Evolutionary conservation across 2,888 invertebrate species (phyloP).

Genomic region (Spodoptera exigua): DNA sequence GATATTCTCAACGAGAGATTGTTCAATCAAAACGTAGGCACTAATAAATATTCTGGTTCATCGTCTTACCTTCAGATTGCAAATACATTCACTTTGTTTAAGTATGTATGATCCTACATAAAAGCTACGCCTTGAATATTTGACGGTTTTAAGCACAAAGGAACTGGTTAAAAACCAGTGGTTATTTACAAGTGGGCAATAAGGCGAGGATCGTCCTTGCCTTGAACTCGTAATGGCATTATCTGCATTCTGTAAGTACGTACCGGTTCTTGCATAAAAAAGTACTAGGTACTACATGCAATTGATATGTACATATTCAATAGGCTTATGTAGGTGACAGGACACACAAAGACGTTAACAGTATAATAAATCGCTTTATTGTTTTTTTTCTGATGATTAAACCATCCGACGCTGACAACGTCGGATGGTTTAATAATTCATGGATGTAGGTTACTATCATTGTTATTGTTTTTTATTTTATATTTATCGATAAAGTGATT

Average conservation of each 20-base stretch:
- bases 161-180: conserved; percentile 36
- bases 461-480: not conserved
- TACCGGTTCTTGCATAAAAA: conserved; percentile 45
- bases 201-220: conserved; percentile 41
- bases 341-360: conserved; percentile 39
- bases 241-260: conserved; percentile 52
- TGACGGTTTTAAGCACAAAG: conserved; percentile 19
- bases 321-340: conserved; percentile 19
- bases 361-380: conserved; percentile 23
- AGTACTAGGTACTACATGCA: conserved; percentile 27
- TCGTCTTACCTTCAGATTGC: conserved; percentile 22
- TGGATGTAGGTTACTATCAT: no score
- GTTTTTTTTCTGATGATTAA: conserved; percentile 32
- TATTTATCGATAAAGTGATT: not conserved
- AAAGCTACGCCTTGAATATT: conserved; percentile 29
- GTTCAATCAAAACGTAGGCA: no score
- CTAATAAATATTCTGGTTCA: conserved; percentile 12
- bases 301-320: conserved; percentile 46
- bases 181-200: conserved; percentile 18
- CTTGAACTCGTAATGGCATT: conserved; percentile 62
- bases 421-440: not conserved
- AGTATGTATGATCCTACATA: conserved; percentile 6
- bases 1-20: no score
- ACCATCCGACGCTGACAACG: no score
- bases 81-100: conserved; percentile 16